Evolutionary conservation across 2,113 vertebrate genomes (phyloP), one percentile per base, ranked within the genome.

Genomic region (Probosciger aterrimus): DNA sequence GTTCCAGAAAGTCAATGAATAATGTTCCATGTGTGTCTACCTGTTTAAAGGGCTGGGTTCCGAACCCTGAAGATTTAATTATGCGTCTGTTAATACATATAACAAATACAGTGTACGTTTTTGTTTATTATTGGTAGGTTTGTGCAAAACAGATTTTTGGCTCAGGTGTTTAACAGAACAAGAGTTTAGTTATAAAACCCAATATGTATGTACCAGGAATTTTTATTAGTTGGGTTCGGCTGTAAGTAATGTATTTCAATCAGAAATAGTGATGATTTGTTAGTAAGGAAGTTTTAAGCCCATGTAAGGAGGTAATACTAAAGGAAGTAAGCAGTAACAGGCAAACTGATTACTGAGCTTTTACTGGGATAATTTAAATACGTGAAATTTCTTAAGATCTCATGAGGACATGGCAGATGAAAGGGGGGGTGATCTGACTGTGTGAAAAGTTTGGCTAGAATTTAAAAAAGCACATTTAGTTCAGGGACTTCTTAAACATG

Each of bases 291-390:
- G 35, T 82, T 82, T 84, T 78, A 71, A 92, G 27, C 30, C 23
- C 18, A 49, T 57, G 33, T n/a, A n/a, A 57, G 44, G 9, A 33
- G 75, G 43, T 60, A 55, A 57, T 75, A 55, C 18, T 75, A 35
- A 88, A 82, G 64, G 82, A 83, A 95, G 53, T 69, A 88, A 35
- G 27, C 18, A 52, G 23, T 74, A 74, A 41, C 4, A 62, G 57
- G 41, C 8, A 33, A 62, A 19, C 8, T 73, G 47, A 59, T 76
- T 75, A 70, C 30, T 44, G 27, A 55, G 31, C 37, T 86, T 93
- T 90, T 91, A 82, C 30, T 85, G 47, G 44, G 44, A 55, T 81
- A 86, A 86, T 82, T 94, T 84, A 93, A 93, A 69, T 92, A 80
- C 0, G 3, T 92, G 39, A 71, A 22, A 25, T 79, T 93, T 49